Evolutionary conservation across 2,888 invertebrate genomes (phyloP).

Genomic region (Chloroclystis v-ata): DNA sequence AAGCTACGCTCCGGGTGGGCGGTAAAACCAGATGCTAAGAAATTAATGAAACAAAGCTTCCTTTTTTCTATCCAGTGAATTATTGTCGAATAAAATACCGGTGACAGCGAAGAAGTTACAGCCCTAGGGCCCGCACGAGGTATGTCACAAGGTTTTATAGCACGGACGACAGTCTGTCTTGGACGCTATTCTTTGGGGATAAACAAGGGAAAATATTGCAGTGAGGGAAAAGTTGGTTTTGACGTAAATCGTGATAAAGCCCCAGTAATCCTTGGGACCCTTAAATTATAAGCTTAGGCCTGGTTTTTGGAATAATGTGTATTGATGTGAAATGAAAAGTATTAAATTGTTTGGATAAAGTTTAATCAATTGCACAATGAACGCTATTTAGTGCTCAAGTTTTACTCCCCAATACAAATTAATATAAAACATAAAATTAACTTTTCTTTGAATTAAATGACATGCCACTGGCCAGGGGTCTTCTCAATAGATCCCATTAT

Average conservation of each 20-base stretch:
- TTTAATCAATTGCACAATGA: too few species aligned
- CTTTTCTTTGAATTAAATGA: too few species aligned
- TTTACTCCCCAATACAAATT: too few species aligned
- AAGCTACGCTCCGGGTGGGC: constrained; percentile 20
- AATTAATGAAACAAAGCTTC: constrained; percentile 60
- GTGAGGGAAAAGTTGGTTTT: constrained; percentile 34
- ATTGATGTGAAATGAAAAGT: background rate
- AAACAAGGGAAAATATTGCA: constrained; percentile 50
- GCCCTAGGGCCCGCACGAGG: constrained; percentile 53
- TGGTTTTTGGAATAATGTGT: background rate
- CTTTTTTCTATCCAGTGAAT: constrained; percentile 48
- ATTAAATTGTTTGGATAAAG: too few species aligned
- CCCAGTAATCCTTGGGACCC: background rate
- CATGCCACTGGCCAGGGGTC: too few species aligned
- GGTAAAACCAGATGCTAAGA: constrained; percentile 40
- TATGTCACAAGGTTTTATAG: constrained; percentile 66
- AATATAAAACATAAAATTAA: too few species aligned
- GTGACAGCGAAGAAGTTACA: constrained; percentile 64
- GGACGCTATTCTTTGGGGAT: constrained; percentile 49
- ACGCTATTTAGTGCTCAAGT: too few species aligned
- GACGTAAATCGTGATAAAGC: constrained; percentile 28
- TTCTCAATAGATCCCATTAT: too few species aligned
- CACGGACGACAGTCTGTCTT: constrained; percentile 49
- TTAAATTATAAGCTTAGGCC: constrained; percentile 3
- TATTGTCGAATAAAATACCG: constrained; percentile 65